phyloP scores from a whole-genome alignment of 1,140 invertebrate genomes.

The Scylla paramamosain region DNA sequence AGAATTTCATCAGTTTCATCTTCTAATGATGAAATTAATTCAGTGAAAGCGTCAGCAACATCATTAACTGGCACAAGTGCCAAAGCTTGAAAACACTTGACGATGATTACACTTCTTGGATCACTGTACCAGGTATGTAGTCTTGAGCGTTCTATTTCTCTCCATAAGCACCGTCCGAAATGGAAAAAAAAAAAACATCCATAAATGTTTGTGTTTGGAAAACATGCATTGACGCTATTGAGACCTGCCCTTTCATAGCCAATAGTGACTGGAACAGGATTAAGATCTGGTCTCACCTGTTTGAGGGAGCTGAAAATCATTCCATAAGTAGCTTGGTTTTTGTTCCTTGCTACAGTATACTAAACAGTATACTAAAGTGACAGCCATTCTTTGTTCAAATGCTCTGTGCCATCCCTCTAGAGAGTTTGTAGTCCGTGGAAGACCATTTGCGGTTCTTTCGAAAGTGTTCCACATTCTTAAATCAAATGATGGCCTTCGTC shows the following conservation, averaged over 20 bases:
- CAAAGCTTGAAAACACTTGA: constrained; percentile 53
- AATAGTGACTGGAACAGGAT: too few relatives aligned
- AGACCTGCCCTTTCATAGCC: too few relatives aligned
- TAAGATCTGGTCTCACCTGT: constrained; percentile 40
- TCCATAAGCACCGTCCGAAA: constrained; percentile 53
- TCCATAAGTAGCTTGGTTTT: constrained; percentile 13
- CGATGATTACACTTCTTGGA: constrained; percentile 38
- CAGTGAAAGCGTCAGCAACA: constrained; percentile 48
- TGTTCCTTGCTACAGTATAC: neutral
- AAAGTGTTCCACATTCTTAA: constrained; percentile 30
- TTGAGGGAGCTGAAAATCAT: constrained; percentile 44
- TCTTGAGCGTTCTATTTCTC: constrained; percentile 67
- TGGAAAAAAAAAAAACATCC: constrained; percentile 37
- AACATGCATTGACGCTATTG: too few relatives aligned
- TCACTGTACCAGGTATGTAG: constrained; percentile 55
- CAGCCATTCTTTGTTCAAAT: constrained; percentile 35
- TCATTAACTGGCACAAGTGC: constrained; percentile 58
- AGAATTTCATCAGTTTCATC: constrained; percentile 64
- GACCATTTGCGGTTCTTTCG: constrained; percentile 35
- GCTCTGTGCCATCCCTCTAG: constrained; percentile 17
- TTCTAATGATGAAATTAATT: constrained; percentile 36
- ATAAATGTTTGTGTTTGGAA: neutral
- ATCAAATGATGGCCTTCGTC: neutral
- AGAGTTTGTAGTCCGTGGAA: constrained; percentile 44
- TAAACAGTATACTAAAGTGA: constrained; percentile 6